phyloP scores from a whole-genome alignment of 2,113 vertebrate genomes.

The Ivindomyrus marchei region DNA sequence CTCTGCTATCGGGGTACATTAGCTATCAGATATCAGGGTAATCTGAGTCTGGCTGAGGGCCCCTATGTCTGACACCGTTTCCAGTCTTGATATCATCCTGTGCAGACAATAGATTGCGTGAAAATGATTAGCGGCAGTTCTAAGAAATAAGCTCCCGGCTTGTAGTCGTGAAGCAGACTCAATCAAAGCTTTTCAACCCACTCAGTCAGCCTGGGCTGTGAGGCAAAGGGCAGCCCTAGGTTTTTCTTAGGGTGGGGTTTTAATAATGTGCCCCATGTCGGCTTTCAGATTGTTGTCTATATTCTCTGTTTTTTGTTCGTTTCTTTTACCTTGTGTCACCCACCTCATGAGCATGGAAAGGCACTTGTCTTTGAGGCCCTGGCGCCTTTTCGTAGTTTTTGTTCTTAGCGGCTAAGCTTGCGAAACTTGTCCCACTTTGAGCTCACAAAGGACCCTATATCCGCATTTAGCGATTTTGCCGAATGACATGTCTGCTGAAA shows the following conservation, averaged over 20 bases:
- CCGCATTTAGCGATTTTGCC: neutral
- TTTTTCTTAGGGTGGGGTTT: neutral
- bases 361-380: neutral
- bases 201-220: neutral
- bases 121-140: neutral
- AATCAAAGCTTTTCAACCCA: neutral
- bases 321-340: neutral
- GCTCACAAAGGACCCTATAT: neutral
- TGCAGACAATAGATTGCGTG: neutral
- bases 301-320: neutral
- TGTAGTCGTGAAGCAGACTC: neutral
- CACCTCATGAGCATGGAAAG: neutral
- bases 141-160: neutral
- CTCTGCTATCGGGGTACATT: neutral
- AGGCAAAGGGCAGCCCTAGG: neutral
- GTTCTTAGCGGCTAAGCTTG: neutral
- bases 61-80: neutral
- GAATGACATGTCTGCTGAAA: neutral
- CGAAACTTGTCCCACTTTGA: neutral
- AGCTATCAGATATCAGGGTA: neutral
- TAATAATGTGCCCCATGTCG: neutral
- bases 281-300: neutral
- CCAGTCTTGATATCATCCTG: neutral
- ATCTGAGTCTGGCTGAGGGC: neutral
- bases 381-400: neutral